Conservation (phyloP, 2,113 vertebrate genomes). For the Otocyon megalotis region DNA sequence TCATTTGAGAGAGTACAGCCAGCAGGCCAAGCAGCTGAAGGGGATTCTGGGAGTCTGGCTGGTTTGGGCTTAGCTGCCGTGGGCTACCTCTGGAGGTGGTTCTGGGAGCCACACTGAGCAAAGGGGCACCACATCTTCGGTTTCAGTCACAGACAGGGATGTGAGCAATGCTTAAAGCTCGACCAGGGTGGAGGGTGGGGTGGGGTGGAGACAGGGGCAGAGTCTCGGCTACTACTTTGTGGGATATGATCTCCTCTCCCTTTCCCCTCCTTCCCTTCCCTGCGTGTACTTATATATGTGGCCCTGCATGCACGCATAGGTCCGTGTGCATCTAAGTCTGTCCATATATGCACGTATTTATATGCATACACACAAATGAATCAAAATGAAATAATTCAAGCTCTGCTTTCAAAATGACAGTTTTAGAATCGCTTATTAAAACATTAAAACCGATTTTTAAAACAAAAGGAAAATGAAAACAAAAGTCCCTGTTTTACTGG, state of each 20-base stretch:
- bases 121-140: not conserved
- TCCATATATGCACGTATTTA: not conserved
- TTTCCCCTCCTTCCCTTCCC: not conserved
- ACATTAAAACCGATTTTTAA: slow-evolving; percentile 13
- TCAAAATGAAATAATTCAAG: not conserved
- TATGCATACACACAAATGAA: not conserved
- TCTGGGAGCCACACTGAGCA: no score
- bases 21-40: not conserved
- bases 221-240: not conserved
- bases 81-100: no score
- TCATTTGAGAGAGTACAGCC: not conserved
- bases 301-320: not conserved
- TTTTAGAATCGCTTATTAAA: not conserved
- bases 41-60: not conserved
- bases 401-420: not conserved
- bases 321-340: not conserved
- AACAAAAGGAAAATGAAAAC: not conserved
- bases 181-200: not conserved
- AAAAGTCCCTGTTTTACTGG: not conserved
- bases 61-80: not conserved
- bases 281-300: not conserved
- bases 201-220: not conserved
- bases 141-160: not conserved
- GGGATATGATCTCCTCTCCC: not conserved
- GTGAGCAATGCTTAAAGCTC: not conserved